phyloP scores from a whole-genome alignment of 2,113 vertebrate genomes.

The Leucoraja erinaceus region DNA sequence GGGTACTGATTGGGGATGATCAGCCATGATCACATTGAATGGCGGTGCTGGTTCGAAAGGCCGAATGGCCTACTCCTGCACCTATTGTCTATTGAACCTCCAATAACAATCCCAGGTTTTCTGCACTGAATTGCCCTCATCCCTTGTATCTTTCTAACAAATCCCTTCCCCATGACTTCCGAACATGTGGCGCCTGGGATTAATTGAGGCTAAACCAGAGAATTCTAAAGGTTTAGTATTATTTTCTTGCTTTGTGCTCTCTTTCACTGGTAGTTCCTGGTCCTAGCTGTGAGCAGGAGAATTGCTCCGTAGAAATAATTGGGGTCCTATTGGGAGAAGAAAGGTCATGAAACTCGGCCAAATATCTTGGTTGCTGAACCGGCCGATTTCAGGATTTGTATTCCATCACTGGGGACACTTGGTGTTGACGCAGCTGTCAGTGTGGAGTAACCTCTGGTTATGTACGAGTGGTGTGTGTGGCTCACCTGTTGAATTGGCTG shows the following conservation, averaged over 20 bases:
- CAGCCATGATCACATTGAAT: too few relatives aligned
- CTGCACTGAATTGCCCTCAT: background rate
- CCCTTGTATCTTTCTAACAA: background rate
- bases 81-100: too few relatives aligned
- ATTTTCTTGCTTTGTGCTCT: background rate
- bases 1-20: too few relatives aligned
- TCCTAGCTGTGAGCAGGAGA: background rate
- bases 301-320: background rate
- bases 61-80: too few relatives aligned
- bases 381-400: background rate
- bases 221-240: background rate
- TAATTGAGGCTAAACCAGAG: background rate
- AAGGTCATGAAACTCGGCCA: background rate
- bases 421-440: background rate
- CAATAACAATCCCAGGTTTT: background rate
- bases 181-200: background rate
- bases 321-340: background rate
- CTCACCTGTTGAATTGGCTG: background rate
- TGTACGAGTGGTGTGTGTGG: background rate
- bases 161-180: background rate
- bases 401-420: background rate
- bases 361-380: background rate
- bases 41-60: too few relatives aligned
- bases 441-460: background rate
- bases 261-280: background rate